Base-by-base conservation (phyloP, 1,140 invertebrate genomes). In the Drosophila nikananu region DNA sequence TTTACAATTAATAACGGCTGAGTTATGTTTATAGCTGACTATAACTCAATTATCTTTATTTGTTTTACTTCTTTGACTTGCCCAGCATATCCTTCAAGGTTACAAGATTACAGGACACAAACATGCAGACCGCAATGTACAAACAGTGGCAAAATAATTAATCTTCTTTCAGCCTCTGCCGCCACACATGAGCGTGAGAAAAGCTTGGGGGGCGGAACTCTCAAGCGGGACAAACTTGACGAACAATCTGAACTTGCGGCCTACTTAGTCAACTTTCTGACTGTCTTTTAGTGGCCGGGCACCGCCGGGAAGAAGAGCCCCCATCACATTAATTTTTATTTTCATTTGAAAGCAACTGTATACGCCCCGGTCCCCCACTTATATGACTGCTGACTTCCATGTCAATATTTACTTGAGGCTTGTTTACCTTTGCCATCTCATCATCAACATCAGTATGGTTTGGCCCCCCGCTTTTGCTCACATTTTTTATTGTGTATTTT, bases 341-440 rank as follows among this genome's bases (percentile, higher is more conserved):
- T 72, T 17, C 54, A 55, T 75, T 49, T 15, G 44, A 52, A 57
- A 57, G 46, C 35, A 65, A 41, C 48, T 25, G 52, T 49, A 32
- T 8, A 37, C 37, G 25, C 30, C 19, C n/a, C 7, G 12, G 32
- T 41, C 32, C 41, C 48, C 30, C 23, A 41, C 51, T 51, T 70
- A 58, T 52, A 63, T 59, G 70, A 51, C 46, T 70, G 39, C 54
- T 58, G 77, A 63, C 75, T 79, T 63, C 59, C 64, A 68, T 78
- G 77, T 71, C 80, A 87, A 87, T 83, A 89, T 87, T 83, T 87
- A 57, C 68, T 65, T 65, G 60, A 63, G 67, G 61, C 49, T 77
- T 86, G 83, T 86, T 87, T 87, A 87, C 83, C 77, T 89, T 87
- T 66, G 63, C 73, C 73, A 63, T 75, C 71, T 44, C 72, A 77